Base-by-base conservation (phyloP, 2,888 invertebrate species). In the Heteropelma amictum region DNA sequence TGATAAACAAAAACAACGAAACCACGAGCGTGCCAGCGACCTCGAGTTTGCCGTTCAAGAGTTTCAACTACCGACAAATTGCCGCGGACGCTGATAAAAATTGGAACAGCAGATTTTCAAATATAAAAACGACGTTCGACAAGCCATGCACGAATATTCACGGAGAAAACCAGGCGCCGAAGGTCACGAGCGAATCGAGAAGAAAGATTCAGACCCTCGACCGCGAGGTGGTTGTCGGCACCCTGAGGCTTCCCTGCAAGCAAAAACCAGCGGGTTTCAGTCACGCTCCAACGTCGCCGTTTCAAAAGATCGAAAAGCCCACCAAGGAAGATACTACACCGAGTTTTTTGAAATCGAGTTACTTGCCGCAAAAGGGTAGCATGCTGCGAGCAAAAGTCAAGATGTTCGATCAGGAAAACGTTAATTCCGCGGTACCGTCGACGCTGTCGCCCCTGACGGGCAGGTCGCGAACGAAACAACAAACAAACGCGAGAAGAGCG, bases 21-120 rank as follows among this genome's bases (percentile, higher is more conserved):
- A 91, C 17, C 35, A 77, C 33, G 77, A 78, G 53, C 67, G 78
- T 51, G 74, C 82, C 76, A 7, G 54, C 73, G 0, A 56, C 42
- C 4, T 69, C 79, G 0, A 76, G 77, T 10, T 64, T 78, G 4
- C 84, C 87, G 0, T 87, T 85, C 72, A 86, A 84, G 47, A 82
- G 81, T 10, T 86, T 87, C 17, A 84, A 83, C 26, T 85, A 84
- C 49, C 63, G 81, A 7, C 84, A 86, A 28, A 68, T 78, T 0
- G 73, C 79, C 51, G 78, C 84, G 0, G 58, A 82, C 1, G 81
- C 85, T 0, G 87, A 89, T 42, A 82, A 93, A 35, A 94, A 95
- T 82, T 97, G 97, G 96, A 95, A 93, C 82, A 95, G 91, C 83
- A 92, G 95, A 76, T 97, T 97, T 85, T 95, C 95, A 0, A 94